These are phyloP conservation scores for Dendrocopos noguchii DNA, from an alignment of 2,113 vertebrate genomes.

Conservation along the genomic window DNA sequence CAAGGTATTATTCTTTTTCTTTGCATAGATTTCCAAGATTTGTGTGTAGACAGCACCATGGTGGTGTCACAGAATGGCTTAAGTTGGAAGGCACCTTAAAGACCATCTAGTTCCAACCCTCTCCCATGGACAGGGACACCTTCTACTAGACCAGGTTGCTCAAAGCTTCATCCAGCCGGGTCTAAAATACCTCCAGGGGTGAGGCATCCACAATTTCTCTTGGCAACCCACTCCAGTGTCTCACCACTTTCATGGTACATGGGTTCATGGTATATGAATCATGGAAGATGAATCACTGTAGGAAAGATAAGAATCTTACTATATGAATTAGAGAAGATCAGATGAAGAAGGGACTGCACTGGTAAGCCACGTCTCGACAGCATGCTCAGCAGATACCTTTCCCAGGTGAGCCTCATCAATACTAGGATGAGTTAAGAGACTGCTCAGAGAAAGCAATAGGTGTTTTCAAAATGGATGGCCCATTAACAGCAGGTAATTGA, in stretches of 20 bases:
- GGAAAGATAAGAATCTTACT: background rate
- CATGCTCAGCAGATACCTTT: background rate
- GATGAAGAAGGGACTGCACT: background rate
- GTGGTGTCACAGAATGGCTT: no score
- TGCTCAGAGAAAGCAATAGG: conserved; percentile 12
- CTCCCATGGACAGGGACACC: no score
- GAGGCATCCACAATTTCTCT: no score
- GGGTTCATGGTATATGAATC: no score
- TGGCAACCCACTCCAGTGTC: no score
- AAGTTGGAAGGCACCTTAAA: no score
- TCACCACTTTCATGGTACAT: no score
- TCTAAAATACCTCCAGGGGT: no score
- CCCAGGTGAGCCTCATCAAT: conserved; percentile 8
- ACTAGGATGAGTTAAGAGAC: conserved; percentile 27
- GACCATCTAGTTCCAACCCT: no score
- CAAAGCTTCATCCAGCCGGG: no score
- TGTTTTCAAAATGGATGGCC: conserved; percentile 38
- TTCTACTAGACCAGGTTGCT: no score
- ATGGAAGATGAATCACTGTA: background rate
- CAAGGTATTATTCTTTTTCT: background rate
- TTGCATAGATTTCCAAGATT: background rate
- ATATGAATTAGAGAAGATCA: background rate
- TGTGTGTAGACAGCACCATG: background rate
- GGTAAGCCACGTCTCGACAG: background rate
- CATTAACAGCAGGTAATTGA: conserved; percentile 14